A percentile compares a stretch with the other conserved stretches of the same genome.
phyloP scores from a whole-genome alignment of 2,888 invertebrate species.

The Isotomurus palustris region DNA sequence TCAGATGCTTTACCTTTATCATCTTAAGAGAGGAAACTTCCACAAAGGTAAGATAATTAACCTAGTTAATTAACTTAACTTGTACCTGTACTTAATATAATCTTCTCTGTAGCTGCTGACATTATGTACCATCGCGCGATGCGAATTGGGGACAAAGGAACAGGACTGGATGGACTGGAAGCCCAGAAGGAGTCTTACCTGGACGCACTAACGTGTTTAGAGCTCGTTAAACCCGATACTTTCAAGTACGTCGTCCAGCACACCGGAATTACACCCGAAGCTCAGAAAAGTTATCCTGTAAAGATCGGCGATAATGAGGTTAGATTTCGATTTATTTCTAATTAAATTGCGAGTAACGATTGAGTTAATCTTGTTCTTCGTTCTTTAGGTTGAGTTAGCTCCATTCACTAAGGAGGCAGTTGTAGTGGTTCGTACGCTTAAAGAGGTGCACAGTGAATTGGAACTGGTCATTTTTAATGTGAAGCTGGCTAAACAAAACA shows the following conservation, averaged over 20 bases:
- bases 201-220: constrained; percentile 42
- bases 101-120: constrained; percentile 34
- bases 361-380: too few relatives aligned
- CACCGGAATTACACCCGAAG: constrained; percentile 26
- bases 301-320: too few relatives aligned
- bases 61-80: background rate
- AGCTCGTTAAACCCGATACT: constrained; percentile 27
- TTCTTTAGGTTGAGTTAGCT: too few relatives aligned
- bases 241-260: constrained; percentile 33
- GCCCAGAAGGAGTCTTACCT: constrained; percentile 39
- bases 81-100: background rate
- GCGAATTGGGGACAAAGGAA: constrained; percentile 41
- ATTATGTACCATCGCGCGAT: constrained; percentile 41
- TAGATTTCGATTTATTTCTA: too few relatives aligned
- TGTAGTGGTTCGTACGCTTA: constrained; percentile 25
- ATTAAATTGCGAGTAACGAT: too few relatives aligned
- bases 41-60: constrained; percentile 31
- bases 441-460: constrained; percentile 35
- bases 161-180: constrained; percentile 33
- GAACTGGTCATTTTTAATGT: constrained; percentile 25
- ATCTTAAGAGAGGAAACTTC: constrained; percentile 38
- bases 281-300: too few relatives aligned
- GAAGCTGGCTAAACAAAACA: constrained; percentile 21
- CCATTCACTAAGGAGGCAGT: constrained; percentile 18
- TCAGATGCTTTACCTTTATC: constrained; percentile 44